Conservation (phyloP, 2,113 vertebrate species). For the Microcebus murinus region DNA sequence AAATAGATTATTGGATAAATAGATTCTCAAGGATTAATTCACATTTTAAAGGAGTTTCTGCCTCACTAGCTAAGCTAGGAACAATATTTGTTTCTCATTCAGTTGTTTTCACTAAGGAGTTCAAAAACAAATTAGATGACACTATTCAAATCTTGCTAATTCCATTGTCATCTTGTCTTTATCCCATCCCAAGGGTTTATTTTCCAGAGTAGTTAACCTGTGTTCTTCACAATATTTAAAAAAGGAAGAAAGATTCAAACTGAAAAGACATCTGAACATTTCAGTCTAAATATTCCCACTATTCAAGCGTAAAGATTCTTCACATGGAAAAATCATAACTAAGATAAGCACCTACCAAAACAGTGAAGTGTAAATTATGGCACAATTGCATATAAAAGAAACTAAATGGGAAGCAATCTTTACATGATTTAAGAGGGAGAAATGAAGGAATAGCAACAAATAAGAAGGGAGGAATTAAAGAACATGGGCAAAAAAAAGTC, state of each 20-base stretch:
- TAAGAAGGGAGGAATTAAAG: not conserved
- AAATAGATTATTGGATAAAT: not conserved
- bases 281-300: conserved; percentile 5
- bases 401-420: not conserved
- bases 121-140: not conserved
- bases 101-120: not conserved
- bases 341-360: not conserved
- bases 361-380: not conserved
- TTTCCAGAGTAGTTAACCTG: not conserved
- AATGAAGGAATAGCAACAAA: not conserved
- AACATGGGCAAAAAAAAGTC: not conserved
- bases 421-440: not conserved
- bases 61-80: not conserved
- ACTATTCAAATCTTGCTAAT: not conserved
- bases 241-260: not conserved
- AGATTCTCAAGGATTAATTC: not conserved
- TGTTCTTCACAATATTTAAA: not conserved
- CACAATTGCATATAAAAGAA: not conserved
- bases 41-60: not conserved
- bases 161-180: not conserved
- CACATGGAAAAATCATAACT: not conserved
- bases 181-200: not conserved
- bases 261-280: conserved; percentile 10
- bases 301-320: not conserved
- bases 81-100: not conserved